A percentile compares a stretch with the other conserved stretches of the same genome.
phyloP scores from a whole-genome alignment of 2,888 invertebrate species.

The Diploptera punctata region DNA sequence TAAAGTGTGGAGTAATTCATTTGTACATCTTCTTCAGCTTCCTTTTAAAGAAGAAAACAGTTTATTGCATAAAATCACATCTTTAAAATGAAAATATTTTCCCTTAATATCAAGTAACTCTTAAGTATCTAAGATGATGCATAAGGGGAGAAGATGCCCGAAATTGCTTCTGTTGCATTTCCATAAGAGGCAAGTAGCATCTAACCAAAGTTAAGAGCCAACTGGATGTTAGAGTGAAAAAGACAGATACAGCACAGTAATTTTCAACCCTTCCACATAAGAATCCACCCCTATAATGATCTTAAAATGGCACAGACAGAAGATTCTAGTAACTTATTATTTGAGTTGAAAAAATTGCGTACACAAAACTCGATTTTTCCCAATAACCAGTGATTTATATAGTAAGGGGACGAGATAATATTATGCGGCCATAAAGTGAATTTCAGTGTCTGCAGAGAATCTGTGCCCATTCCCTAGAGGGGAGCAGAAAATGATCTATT shows the following conservation, averaged over 20 bases:
- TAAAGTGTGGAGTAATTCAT: no score
- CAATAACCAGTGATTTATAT: conserved; percentile 8
- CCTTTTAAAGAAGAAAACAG: no score
- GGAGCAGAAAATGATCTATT: neutral
- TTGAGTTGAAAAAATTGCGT: no score
- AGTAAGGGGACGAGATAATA: neutral
- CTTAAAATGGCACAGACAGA: neutral
- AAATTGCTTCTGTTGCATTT: neutral
- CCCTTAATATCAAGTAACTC: neutral
- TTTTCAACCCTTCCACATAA: conserved; percentile 4
- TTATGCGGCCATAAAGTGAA: neutral
- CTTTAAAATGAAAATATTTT: neutral
- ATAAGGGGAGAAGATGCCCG: neutral
- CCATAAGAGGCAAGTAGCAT: neutral
- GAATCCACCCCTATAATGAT: neutral
- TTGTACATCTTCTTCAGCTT: no score
- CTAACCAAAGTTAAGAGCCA: neutral
- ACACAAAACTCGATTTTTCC: neutral
- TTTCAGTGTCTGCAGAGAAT: neutral
- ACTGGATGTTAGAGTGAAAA: neutral
- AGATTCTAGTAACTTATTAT: conserved; percentile 1
- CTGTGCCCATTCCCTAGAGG: neutral
- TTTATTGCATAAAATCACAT: no score
- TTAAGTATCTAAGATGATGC: neutral
- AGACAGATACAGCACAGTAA: neutral